Conservation (phyloP, 2,888 invertebrate genomes). For the Proisotoma minuta region DNA sequence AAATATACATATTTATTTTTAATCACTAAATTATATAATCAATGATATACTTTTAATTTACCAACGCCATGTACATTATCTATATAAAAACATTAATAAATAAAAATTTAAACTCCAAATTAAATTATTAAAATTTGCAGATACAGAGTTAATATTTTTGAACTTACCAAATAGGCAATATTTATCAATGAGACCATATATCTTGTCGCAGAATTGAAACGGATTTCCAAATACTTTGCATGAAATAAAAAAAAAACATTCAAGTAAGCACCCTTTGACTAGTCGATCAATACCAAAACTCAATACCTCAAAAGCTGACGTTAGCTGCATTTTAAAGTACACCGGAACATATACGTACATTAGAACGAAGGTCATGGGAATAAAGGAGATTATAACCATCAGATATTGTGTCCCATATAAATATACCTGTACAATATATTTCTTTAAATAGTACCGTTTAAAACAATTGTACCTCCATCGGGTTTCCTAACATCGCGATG, state of each 20-base stretch:
- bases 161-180: conserved; percentile 53
- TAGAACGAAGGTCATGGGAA: background rate
- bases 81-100: background rate
- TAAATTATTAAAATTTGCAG: background rate
- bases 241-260: no score
- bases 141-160: background rate
- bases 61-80: conserved; percentile 52
- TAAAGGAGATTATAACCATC: background rate
- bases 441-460: no score
- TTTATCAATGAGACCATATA: conserved; percentile 52
- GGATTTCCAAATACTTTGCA: conserved; percentile 36
- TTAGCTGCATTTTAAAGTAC: background rate
- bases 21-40: no score
- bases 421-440: no score
- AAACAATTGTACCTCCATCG: no score
- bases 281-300: no score
- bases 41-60: no score
- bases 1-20: no score
- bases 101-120: background rate
- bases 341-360: background rate
- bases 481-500: background rate
- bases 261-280: no score
- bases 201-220: conserved; percentile 42
- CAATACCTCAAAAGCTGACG: background rate
- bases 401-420: conserved; percentile 1